Base-by-base conservation (phyloP, 2,888 invertebrate genomes). In the Autographa pulchrina region DNA sequence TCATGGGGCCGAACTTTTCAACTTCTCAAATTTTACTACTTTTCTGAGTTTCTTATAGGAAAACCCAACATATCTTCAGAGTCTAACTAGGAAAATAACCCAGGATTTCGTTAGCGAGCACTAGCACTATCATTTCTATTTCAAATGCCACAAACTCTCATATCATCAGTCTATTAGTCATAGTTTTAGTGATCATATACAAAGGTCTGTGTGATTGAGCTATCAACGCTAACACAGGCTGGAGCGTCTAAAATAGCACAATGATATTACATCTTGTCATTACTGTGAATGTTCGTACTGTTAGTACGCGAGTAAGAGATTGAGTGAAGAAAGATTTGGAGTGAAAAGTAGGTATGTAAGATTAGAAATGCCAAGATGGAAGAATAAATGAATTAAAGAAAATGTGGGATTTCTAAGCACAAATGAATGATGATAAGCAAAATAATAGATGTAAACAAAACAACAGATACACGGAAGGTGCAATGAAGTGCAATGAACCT, bases 261-360 rank as follows among this genome's bases (percentile, higher is more conserved):
- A 52, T 68, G 43, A 66, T 68, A 64, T 62, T 32, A 74, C 25
- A 25, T 67, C 62, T 58, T 64, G 64, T 61, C 65, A 54, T 60
- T 63, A 62, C 48, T 38, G 62, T 65, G 18, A 7, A 18, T 32
- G 43, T 20, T n/a, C 13, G 11, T 25, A 25, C 54, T 56, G 20
- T 56, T 56, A 56, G 54, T 20, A 25, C 2, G 54, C 25, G 54
- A 13, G 11, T 11, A 13, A 54, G 16, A 48, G 48, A 48, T n/a
- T 25, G 20, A 56, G 54, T 20, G 54, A 11, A 20, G 54, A 56
- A 11, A 56, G 25, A 25, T 56, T 11, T 56, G 20, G 5, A 25
- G 48, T n/a, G 48, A 48, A n/a, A 6, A 13, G 11, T 4, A 56
- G 13, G 20, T 4, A 11, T 25, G 25, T 25, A 11, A 13, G 13